Evolutionary conservation across 1,140 invertebrate species (phyloP).

Genomic region (Drosophila pandora): DNA sequence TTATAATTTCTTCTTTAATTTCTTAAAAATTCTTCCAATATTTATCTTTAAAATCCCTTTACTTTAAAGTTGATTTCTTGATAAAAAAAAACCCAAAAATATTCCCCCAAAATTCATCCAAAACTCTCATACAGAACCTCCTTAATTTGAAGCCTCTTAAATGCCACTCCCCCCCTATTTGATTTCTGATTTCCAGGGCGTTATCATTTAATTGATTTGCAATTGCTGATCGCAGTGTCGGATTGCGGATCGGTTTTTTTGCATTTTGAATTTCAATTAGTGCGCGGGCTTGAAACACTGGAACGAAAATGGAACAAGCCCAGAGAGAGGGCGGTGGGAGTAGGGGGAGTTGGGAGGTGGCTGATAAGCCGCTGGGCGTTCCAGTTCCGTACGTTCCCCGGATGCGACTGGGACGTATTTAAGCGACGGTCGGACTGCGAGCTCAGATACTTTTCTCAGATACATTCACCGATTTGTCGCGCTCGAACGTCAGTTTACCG

Average conservation of each 20-base stretch:
- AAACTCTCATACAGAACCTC: neutral
- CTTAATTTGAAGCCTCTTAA: neutral
- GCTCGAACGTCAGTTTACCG: constrained; percentile 36
- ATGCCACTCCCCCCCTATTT: neutral
- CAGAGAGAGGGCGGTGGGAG: neutral
- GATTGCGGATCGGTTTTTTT: constrained; percentile 44
- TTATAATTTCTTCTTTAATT: too few species aligned
- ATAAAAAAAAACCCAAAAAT: too few species aligned
- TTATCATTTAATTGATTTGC: constrained; percentile 48
- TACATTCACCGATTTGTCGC: constrained; percentile 55
- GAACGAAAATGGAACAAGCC: constrained; percentile 5
- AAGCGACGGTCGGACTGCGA: constrained; percentile 59
- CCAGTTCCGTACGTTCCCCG: constrained; percentile 47
- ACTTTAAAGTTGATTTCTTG: too few species aligned
- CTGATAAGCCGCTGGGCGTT: constrained; percentile 43
- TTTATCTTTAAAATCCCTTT: too few species aligned
- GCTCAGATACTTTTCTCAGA: constrained; percentile 72
- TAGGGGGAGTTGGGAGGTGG: neutral
- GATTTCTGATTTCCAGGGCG: neutral
- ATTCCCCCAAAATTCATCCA: too few species aligned
- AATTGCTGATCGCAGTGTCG: constrained; percentile 36
- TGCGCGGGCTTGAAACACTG: constrained; percentile 1
- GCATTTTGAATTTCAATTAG: constrained; percentile 59
- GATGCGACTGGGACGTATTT: constrained; percentile 57
- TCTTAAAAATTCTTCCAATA: too few species aligned